phyloP scores from a whole-genome alignment of 2,113 vertebrate genomes.

The Trichechus manatus region DNA sequence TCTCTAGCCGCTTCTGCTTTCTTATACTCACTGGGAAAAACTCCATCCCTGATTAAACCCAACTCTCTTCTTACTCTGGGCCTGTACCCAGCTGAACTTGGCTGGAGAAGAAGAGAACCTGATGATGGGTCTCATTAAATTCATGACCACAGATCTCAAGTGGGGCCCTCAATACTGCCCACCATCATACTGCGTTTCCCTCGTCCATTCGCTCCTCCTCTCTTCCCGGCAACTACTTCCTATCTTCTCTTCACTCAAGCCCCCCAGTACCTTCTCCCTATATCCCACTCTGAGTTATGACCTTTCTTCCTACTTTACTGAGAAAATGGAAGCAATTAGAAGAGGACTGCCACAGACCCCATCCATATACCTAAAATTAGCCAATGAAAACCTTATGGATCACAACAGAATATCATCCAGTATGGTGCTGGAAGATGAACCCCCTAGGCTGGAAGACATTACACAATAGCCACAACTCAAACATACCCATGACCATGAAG shows the following conservation, averaged over 20 bases:
- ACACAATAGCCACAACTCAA: too few relatives aligned
- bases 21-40: constrained; percentile 6
- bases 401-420: too few relatives aligned
- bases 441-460: too few relatives aligned
- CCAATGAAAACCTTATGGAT: too few relatives aligned
- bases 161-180: not conserved
- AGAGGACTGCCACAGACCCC: not conserved
- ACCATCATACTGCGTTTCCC: not conserved
- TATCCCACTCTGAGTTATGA: not conserved
- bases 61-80: not conserved
- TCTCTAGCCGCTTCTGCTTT: not conserved
- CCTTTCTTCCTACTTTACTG: not conserved
- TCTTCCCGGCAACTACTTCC: not conserved
- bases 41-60: not conserved
- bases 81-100: not conserved
- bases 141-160: not conserved
- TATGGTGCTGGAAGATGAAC: too few relatives aligned
- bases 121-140: not conserved
- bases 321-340: constrained; percentile 20
- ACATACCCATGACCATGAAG: too few relatives aligned
- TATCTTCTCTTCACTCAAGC: not conserved
- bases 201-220: not conserved
- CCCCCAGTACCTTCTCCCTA: not conserved
- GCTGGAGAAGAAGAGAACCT: not conserved
- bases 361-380: not conserved